phyloP scores from a whole-genome alignment of 2,113 vertebrate species.

The Aythya baeri region DNA sequence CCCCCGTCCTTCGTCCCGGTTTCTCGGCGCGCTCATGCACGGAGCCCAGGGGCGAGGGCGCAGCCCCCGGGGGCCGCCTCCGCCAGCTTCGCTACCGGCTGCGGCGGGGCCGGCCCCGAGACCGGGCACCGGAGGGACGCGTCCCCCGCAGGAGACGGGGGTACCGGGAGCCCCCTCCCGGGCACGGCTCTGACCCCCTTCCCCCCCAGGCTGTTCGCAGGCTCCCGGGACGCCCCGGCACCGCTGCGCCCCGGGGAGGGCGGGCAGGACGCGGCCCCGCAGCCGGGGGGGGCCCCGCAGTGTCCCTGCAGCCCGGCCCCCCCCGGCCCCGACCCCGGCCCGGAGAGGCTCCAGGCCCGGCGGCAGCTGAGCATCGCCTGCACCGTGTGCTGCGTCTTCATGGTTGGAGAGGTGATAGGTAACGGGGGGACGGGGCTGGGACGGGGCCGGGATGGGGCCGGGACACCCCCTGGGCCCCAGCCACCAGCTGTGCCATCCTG shows the following conservation, averaged over 20 bases:
- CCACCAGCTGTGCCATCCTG: background rate
- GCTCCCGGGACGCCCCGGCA: constrained; percentile 70
- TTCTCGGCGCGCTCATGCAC: too few species aligned
- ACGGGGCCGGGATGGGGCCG: background rate
- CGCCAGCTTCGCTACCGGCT: too few species aligned
- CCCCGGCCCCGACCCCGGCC: constrained; percentile 45
- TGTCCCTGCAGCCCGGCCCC: constrained; percentile 72
- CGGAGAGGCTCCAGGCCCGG: constrained; percentile 79
- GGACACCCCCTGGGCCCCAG: rapidly evolving
- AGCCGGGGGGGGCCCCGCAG: constrained; percentile 58
- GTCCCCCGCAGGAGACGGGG: background rate
- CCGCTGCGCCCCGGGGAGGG: constrained; percentile 74
- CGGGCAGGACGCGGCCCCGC: constrained; percentile 58
- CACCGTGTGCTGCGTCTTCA: constrained; percentile 90
- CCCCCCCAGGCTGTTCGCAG: constrained; percentile 67
- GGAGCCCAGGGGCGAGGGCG: too few species aligned
- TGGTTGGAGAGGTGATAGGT: constrained; percentile 91
- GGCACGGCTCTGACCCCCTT: background rate
- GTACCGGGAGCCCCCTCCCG: too few species aligned
- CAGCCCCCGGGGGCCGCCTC: too few species aligned
- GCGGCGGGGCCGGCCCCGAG: too few species aligned
- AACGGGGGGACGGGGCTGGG: rapidly evolving
- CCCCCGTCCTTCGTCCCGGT: too few species aligned
- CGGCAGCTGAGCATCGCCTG: constrained; percentile 91
- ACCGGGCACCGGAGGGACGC: too few species aligned